These are phyloP conservation scores for Encarsia formosa DNA, from an alignment of 2,888 invertebrate species.

Conservation along the genomic window DNA sequence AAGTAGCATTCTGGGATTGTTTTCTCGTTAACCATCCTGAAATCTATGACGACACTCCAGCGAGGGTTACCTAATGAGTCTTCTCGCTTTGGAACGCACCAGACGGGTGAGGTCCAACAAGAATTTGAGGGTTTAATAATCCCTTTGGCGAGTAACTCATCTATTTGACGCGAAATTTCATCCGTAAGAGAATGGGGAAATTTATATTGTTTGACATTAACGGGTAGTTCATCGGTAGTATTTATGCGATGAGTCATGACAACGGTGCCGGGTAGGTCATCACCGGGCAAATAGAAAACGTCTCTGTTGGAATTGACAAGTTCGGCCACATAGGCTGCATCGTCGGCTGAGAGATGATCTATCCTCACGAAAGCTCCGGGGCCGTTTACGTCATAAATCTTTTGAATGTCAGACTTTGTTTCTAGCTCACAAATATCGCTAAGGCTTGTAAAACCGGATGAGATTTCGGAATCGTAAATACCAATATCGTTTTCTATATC, in stretches of 20 bases:
- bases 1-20: background rate
- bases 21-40: background rate
- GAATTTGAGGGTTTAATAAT: background rate
- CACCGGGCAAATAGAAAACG: background rate
- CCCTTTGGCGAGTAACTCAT: background rate
- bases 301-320: background rate
- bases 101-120: background rate
- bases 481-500: too few species aligned
- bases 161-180: background rate
- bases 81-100: background rate
- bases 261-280: background rate
- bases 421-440: too few species aligned
- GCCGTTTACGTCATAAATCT: too few species aligned
- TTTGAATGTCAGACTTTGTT: too few species aligned
- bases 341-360: too few species aligned
- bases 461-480: too few species aligned
- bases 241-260: background rate
- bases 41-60: background rate
- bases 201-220: background rate
- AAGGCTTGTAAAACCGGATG: too few species aligned
- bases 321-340: background rate
- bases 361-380: too few species aligned
- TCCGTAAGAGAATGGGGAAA: background rate
- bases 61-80: background rate
- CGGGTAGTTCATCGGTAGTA: background rate